Evolutionary conservation across 1,140 invertebrate species (phyloP).

Genomic region (Temnothorax nylanderi): DNA sequence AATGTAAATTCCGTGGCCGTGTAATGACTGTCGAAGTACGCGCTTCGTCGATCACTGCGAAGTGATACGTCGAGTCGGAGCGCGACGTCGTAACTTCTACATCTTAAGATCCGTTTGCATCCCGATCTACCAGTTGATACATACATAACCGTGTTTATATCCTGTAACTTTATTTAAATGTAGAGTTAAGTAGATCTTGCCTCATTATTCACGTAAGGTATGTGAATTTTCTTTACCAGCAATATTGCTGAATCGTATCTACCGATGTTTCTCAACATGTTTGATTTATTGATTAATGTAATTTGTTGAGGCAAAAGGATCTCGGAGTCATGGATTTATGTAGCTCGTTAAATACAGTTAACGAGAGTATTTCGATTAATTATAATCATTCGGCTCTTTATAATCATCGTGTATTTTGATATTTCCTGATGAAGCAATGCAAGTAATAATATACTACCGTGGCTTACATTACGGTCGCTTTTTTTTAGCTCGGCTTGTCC

Average conservation of each 20-base stretch:
- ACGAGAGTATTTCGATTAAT: slow-evolving; percentile 23
- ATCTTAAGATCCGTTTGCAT: neutral
- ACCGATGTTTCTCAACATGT: neutral
- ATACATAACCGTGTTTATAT: slow-evolving; percentile 4
- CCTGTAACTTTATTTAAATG: neutral
- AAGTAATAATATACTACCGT: neutral
- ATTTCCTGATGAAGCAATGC: neutral
- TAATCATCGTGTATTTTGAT: slow-evolving; percentile 4
- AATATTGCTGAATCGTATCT: neutral
- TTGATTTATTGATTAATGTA: slow-evolving; percentile 5
- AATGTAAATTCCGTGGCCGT: slow-evolving; percentile 52
- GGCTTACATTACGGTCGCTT: neutral
- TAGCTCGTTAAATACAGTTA: slow-evolving; percentile 7
- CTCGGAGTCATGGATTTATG: neutral
- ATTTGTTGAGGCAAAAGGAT: slow-evolving; percentile 9
- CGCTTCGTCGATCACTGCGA: slow-evolving; percentile 42
- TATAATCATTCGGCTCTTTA: slow-evolving; percentile 4
- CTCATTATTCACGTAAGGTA: neutral
- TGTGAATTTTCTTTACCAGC: neutral
- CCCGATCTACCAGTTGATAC: slow-evolving; percentile 9
- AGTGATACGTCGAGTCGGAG: slow-evolving; percentile 15
- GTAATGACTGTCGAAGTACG: slow-evolving; percentile 43
- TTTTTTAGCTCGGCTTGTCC: slow-evolving; percentile 10
- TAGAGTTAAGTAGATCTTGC: neutral
- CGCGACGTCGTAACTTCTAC: slow-evolving; percentile 22